Percentiles rank a stretch among this genome's conserved stretches.
These are phyloP conservation scores for Callorhinus ursinus DNA, from an alignment of 2,113 vertebrate genomes.

Conservation along the genomic window DNA sequence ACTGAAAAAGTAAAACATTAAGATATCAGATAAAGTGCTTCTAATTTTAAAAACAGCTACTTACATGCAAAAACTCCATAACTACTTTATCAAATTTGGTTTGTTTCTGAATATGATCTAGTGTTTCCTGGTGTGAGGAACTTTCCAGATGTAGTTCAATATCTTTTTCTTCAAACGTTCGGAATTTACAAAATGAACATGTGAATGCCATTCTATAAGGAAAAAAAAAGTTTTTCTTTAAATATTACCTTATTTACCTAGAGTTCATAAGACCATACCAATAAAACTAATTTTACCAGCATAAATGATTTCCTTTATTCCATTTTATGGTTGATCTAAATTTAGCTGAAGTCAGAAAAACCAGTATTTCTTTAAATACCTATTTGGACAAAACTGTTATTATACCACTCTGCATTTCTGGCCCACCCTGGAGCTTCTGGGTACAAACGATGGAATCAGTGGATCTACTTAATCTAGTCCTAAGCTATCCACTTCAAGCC, in stretches of 20 bases:
- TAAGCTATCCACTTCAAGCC: not conserved
- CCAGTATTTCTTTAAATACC: not conserved
- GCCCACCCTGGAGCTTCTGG: not conserved
- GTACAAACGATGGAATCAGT: not conserved
- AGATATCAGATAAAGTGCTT: constrained; percentile 22
- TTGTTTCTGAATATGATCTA: constrained; percentile 93
- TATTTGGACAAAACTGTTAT: not conserved
- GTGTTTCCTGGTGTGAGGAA: constrained; percentile 89
- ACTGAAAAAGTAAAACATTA: constrained; percentile 44
- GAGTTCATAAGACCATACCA: constrained; percentile 1
- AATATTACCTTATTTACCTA: constrained; percentile 9
- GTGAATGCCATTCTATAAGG: constrained; percentile 90
- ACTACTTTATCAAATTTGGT: constrained; percentile 93
- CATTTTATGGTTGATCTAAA: constrained; percentile 1
- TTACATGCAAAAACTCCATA: constrained; percentile 93
- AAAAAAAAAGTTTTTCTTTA: constrained; percentile 56
- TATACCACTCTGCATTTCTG: not conserved
- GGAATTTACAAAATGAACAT: constrained; percentile 93
- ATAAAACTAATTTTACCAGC: constrained; percentile 49
- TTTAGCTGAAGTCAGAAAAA: not conserved
- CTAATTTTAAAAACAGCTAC: constrained; percentile 66
- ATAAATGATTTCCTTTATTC: constrained; percentile 36
- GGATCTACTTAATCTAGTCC: not conserved
- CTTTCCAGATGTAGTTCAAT: constrained; percentile 92
- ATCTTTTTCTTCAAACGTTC: constrained; percentile 92